Evolutionary conservation across 2,797 vertebrate species (phyloP), one percentile per base, ranked within the genome.

Genomic region (Tarsius wallacei): DNA sequence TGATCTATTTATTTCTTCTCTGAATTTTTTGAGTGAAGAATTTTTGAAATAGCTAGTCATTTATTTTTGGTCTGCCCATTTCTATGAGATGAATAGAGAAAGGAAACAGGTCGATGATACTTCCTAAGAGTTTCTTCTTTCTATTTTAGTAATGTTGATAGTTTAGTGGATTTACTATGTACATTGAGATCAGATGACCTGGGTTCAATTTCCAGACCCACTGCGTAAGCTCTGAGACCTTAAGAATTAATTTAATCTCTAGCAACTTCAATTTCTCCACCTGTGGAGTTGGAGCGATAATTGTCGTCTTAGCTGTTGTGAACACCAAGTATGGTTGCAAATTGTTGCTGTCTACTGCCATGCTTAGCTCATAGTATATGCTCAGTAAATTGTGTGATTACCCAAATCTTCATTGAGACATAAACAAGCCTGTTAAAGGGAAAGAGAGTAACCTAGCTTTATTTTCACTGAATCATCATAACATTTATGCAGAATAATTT

Each of bases 1-100:
- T 81, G 47, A 84, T 83, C 24, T 53, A 33, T 47, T 73, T 91
- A 19, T 89, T 17, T 85, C 16, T n/a, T 87, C n/a, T 42, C 26
- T 63, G 61, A 66, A 61, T 89, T 76, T 96, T 97, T 84, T 28
- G 36, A 70, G 33, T 74, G 70, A 87, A 83, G 47, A 89, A 59
- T 36, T 15, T 33, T 66, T 36, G 64, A 93, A 90, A 76, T 13
- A 77, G 55, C 16, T 36, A 28, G 14, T 80, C 73, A 57, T 83
- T 81, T 81, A 47, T 64, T 93, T 82, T 28, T 26, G 19, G 15
- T 93, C 26, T 91, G 53, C 14, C 33, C 47, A 8, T 87, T 53
- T 68, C 71, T 90, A 7, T 66, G 91, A 94, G 64, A 81, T 51
- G 49, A 84, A n/a, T 15, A 22, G n/a, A 57, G 21, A 64, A n/a